A percentile compares a stretch with the other conserved stretches of the same genome.
phyloP scores from a whole-genome alignment of 2,888 invertebrate species.

The Pollenia labialis region DNA sequence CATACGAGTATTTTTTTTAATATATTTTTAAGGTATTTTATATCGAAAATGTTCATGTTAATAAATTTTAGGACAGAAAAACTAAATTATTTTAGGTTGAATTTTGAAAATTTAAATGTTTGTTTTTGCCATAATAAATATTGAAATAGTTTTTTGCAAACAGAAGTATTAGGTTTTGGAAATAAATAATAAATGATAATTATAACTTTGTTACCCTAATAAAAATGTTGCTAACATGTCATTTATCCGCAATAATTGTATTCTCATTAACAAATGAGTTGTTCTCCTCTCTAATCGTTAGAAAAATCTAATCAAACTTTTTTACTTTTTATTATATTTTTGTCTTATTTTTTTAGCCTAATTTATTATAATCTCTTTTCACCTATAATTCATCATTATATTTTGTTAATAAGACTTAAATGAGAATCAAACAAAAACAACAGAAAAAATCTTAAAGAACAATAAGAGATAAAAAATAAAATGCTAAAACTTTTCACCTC shows the following conservation, averaged over 20 bases:
- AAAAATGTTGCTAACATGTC: background rate
- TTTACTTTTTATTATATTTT: background rate
- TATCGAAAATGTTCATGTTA: constrained; percentile 22
- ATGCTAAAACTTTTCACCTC: constrained; percentile 59
- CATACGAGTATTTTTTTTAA: constrained; percentile 42
- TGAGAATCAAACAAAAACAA: background rate
- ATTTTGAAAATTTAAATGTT: background rate
- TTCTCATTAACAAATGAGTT: constrained; percentile 36
- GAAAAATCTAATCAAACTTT: constrained; percentile 57
- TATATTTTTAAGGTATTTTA: constrained; percentile 3
- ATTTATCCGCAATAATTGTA: constrained; percentile 4
- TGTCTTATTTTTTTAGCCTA: constrained; percentile 13
- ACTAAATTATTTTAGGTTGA: background rate
- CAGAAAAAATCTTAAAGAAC: background rate
- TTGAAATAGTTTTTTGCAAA: no score
- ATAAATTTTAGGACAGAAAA: background rate
- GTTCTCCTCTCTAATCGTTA: background rate
- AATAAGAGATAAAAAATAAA: background rate
- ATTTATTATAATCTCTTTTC: constrained; percentile 67
- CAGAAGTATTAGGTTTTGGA: no score
- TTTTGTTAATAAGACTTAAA: constrained; percentile 33
- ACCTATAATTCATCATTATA: constrained; percentile 60
- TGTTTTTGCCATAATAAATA: no score
- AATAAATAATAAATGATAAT: no score
- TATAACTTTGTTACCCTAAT: no score